Conservation (phyloP, 1,140 invertebrate species). For the Drosophila pseudoobscura region DNA sequence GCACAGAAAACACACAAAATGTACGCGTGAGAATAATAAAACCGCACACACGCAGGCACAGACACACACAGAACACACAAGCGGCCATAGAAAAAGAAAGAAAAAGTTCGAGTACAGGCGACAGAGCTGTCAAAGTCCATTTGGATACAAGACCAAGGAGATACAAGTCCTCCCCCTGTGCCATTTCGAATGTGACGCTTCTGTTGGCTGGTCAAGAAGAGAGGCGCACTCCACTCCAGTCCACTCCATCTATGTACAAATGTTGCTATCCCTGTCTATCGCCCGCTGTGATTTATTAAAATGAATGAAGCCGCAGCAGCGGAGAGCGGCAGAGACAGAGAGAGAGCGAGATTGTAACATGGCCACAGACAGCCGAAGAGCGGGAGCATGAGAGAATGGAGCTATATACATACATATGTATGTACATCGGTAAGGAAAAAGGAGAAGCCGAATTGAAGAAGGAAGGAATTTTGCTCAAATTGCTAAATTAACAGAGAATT, state of each 20-base stretch:
- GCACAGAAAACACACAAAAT: constrained; percentile 14
- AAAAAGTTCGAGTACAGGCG: constrained; percentile 38
- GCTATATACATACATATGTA: neutral
- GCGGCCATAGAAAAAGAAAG: constrained; percentile 10
- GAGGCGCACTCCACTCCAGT: no score
- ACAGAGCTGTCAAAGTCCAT: constrained; percentile 32
- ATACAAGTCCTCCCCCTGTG: neutral
- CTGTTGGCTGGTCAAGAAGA: constrained; percentile 10
- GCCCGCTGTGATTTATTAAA: constrained; percentile 57
- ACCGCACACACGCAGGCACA: constrained; percentile 6
- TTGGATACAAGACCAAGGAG: neutral
- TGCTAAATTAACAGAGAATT: constrained; percentile 62
- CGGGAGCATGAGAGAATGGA: constrained; percentile 1
- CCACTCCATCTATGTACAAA: constrained; percentile 6
- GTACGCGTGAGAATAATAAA: constrained; percentile 54
- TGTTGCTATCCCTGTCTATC: constrained; percentile 10
- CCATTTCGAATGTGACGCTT: constrained; percentile 18
- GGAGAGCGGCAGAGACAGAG: neutral
- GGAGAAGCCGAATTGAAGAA: neutral
- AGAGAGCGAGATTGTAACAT: constrained; percentile 2
- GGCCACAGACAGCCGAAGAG: constrained; percentile 1
- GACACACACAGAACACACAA: no score
- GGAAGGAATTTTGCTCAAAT: constrained; percentile 59
- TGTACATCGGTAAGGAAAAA: constrained; percentile 1
- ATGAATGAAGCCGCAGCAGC: constrained; percentile 45